Evolutionary conservation across 2,797 vertebrate species (phyloP), one percentile per base, ranked within the genome.

Genomic region (Phataginus tetradactyla): DNA sequence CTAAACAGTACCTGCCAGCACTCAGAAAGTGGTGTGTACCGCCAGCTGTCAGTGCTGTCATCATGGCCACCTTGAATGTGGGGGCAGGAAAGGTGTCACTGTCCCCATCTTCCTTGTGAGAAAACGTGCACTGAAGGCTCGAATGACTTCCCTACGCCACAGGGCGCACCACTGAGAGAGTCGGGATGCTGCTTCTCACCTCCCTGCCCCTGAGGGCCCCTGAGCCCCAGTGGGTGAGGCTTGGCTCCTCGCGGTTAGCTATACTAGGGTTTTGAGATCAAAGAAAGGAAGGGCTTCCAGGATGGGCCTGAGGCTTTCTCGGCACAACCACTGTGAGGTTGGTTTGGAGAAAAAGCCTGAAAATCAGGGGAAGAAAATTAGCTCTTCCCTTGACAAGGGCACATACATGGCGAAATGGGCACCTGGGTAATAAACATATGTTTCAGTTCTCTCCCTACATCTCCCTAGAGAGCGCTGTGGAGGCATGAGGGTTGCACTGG

Each of bases 341-440:
- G 42, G 55, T 80, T 55, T 34, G 66, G 63, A 86, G 61, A 85
- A 55, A 92, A 74, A 53, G 5, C 11, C 34, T 74, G 39, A 51
- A 91, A 79, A 64, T 15, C 61, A 63, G 84, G 29, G 23, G 61
- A 68, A 83, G 87, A n/a, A 93, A 88, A 75, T 4, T 2, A 64
- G 90, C 42, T 34, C 29, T 25, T 69, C 51, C 61, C n/a, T 61
- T 37, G 39, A 88, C 66, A 45, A 85, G 84, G 78, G 37, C 55
- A 12, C 4, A 12, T 4, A 64, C 11, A 53, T 0, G 4, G 42
- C 9, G 7, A 80, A 66, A 42, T 5, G 55, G 49, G 64, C 15
- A 20, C 5, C 1, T n/a, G 5, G 5, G 32, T 18, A 21, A 49
- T 27, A 57, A 86, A 49, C n/a, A 21, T 3, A 4, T 0, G 39